Evolutionary conservation across 2,888 invertebrate species (phyloP).

Genomic region (Nezara viridula): DNA sequence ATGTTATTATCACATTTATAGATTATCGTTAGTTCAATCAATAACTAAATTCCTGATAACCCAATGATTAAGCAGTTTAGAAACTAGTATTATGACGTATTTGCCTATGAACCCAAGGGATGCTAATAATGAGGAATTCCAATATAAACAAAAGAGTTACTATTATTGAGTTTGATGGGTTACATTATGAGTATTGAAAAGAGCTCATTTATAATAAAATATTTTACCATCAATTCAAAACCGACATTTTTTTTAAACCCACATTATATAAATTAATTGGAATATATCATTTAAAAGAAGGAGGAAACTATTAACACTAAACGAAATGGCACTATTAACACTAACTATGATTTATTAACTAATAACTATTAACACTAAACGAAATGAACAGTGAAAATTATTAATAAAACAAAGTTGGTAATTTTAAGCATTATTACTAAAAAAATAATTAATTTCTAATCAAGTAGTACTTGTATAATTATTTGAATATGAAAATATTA

Average conservation of each 20-base stretch:
- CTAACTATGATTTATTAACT: too few relatives aligned
- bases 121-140: neutral
- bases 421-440: neutral
- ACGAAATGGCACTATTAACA: too few relatives aligned
- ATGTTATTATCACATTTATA: neutral
- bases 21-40: neutral
- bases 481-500: neutral
- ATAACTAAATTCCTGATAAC: neutral
- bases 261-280: neutral
- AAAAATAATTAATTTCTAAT: neutral
- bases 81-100: neutral
- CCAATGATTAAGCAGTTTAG: neutral
- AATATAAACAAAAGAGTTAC: neutral
- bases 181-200: neutral
- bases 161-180: neutral
- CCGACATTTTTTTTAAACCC: neutral
- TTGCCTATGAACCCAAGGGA: neutral
- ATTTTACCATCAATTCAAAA: neutral
- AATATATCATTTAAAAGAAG: neutral
- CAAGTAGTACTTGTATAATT: neutral
- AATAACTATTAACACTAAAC: neutral
- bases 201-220: neutral
- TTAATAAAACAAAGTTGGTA: neutral
- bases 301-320: neutral
- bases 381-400: neutral